These are phyloP conservation scores for Meleagris gallopavo DNA, from an alignment of 2,113 vertebrate species.

Conservation along the genomic window DNA sequence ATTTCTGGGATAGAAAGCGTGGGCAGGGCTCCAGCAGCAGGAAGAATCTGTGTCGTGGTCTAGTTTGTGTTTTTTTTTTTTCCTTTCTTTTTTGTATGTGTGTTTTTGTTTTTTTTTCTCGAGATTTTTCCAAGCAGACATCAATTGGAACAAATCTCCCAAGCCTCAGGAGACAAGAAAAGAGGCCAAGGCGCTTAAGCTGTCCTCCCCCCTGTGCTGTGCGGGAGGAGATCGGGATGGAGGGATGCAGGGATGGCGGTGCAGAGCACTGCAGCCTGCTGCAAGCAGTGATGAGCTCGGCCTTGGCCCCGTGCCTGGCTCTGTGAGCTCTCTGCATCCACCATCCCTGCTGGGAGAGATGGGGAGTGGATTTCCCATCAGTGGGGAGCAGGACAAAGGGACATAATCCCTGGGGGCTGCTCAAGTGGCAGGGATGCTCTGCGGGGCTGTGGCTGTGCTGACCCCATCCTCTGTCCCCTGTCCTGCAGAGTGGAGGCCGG, in stretches of 20 bases:
- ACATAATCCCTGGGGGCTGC: background rate
- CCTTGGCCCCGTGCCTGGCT: background rate
- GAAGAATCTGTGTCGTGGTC: background rate
- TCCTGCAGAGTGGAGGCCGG: slow-evolving; percentile 76
- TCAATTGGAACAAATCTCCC: background rate
- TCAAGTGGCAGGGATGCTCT: background rate
- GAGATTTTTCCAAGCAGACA: background rate
- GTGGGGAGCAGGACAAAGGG: background rate
- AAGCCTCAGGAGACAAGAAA: background rate
- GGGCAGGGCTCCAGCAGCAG: background rate
- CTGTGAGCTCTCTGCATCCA: background rate
- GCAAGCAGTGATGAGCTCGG: background rate
- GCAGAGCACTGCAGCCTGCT: background rate
- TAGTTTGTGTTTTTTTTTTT: background rate
- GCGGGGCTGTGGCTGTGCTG: background rate
- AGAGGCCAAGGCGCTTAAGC: background rate
- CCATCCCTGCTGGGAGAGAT: background rate
- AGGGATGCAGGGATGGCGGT: background rate
- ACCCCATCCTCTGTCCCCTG: background rate
- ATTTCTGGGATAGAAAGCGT: background rate
- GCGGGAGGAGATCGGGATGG: background rate
- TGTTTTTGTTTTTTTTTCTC: background rate
- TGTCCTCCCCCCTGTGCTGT: background rate
- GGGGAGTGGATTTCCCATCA: background rate
- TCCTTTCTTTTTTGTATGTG: too few relatives aligned